Evolutionary conservation across 2,113 vertebrate species (phyloP), one percentile per base, ranked within the genome.

Genomic region (Oncorhynchus kisutch): DNA sequence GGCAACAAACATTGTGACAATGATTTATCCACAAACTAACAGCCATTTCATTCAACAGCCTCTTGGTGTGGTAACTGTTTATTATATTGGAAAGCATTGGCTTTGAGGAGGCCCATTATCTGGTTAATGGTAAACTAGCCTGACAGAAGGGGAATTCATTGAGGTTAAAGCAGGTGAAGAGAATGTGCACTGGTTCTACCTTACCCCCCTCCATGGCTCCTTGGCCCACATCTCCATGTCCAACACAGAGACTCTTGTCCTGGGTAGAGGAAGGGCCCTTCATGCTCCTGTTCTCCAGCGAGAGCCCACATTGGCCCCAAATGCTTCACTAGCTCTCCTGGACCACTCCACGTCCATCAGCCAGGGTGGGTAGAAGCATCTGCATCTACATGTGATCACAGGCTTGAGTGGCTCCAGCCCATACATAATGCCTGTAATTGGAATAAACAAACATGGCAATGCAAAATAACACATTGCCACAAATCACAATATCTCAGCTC

Each of bases 291-390:
- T 31, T 13, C 11, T 62, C 60, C 48, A 54, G 16, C 45, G 34
- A 27, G 34, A 65, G 4, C 31, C 18, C 29, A 54, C 49, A 45
- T 24, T 67, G 54, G 48, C 62, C 68, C 29, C 25, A 68, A 74
- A 22, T 70, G 62, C 67, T 51, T 54, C 49, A 16, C 18, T 49
- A 70, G 66, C 73, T 77, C 74, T 84, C 65, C 65, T 64, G 64
- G 27, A 29, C 67, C 78, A 75, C 87, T 86, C 76, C 67, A 79
- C 31, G 62, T 57, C 81, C 73, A 85, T 82, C 75, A 85, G 31
- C 71, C 59, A 45, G 69, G 45, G 64, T 14, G 49, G 69, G 49
- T 62, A 71, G 54, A 78, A 76, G 75, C 75, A 60, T 72, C 71
- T 67, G 70, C 66, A 76, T 85, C 70, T 72, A 51, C 74, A 65